Evolutionary conservation across 2,797 vertebrate genomes (phyloP).

Genomic region (Buphagus erythrorhynchus): DNA sequence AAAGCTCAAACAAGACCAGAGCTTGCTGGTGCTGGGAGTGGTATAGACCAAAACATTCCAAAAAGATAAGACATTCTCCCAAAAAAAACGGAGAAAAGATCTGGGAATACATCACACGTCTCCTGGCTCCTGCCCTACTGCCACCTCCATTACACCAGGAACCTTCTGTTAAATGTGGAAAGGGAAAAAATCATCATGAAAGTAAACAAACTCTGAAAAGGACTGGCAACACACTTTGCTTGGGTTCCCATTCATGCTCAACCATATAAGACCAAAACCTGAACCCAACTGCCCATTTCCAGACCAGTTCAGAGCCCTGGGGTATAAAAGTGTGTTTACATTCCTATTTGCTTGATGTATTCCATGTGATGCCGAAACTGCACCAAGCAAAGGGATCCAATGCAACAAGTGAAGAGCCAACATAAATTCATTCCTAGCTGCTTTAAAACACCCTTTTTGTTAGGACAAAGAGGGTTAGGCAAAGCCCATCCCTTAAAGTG

Average conservation of each 20-base stretch:
- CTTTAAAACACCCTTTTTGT: neutral
- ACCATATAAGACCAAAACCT: constrained; percentile 43
- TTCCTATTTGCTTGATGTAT: neutral
- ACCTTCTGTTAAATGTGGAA: neutral
- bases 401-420: constrained; percentile 21
- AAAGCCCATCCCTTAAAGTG: neutral
- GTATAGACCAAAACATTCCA: neutral
- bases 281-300: neutral
- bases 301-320: neutral
- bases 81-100: neutral
- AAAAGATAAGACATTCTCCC: neutral
- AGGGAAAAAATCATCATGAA: neutral
- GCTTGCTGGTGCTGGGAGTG: neutral
- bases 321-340: neutral
- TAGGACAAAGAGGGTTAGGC: neutral
- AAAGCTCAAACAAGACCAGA: constrained; percentile 15
- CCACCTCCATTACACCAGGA: neutral
- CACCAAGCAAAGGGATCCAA: neutral
- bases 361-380: neutral
- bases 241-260: neutral
- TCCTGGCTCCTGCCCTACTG: neutral
- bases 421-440: constrained; percentile 1
- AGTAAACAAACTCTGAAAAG: neutral
- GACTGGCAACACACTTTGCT: neutral
- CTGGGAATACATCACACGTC: neutral